These are phyloP conservation scores for Stramonita haemastoma DNA, from an alignment of 2,888 invertebrate species.

Conservation along the genomic window DNA sequence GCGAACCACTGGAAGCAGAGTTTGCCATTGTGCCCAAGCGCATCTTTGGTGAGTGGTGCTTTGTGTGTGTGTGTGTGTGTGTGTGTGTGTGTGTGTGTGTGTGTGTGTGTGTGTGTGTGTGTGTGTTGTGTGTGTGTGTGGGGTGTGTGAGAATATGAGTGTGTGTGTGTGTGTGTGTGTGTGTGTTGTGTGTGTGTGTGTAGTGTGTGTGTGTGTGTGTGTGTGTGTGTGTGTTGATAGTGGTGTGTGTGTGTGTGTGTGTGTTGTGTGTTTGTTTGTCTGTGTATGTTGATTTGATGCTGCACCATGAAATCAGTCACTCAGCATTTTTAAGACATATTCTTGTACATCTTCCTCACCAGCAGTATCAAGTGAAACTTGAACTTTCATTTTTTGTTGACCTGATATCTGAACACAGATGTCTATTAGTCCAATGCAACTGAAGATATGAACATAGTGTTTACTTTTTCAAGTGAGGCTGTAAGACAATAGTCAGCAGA, in stretches of 20 bases:
- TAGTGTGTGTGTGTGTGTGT: neutral
- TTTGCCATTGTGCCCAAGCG: conserved; percentile 86
- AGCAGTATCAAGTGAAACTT: neutral
- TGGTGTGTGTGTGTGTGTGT: neutral
- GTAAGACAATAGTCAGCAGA: no score
- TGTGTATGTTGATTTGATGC: neutral
- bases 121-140: neutral
- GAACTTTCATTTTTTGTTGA: neutral
- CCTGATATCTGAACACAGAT: neutral
- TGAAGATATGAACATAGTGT: no score
- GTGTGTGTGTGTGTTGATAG: neutral
- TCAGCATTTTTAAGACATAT: no score
- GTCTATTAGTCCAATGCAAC: no score
- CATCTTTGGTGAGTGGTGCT: conserved; percentile 65
- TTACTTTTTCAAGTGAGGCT: no score
- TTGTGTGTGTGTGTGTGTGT: neutral
- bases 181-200: neutral
- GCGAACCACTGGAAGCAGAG: conserved; percentile 86
- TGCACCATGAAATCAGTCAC: no score
- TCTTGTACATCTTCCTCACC: neutral
- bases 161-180: neutral
- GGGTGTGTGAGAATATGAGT: neutral
- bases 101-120: neutral
- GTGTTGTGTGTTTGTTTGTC: neutral
- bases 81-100: neutral